Conservation (phyloP, 1,140 invertebrate genomes). For the Campoletis sonorensis region DNA sequence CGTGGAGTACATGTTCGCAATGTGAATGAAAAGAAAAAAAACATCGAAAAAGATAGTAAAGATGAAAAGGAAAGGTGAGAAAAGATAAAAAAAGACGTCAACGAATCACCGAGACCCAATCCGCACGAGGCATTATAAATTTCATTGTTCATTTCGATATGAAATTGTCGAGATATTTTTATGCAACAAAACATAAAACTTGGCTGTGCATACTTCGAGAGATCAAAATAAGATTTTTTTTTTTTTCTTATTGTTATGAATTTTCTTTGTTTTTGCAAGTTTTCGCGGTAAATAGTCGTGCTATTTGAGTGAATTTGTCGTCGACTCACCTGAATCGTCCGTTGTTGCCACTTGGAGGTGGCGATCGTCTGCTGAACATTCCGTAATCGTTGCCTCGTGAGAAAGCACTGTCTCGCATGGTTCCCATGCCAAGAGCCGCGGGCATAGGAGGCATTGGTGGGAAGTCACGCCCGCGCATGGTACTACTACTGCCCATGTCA, state of each 20-base stretch:
- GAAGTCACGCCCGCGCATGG: conserved; percentile 80
- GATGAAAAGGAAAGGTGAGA: too few species aligned
- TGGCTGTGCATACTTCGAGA: too few species aligned
- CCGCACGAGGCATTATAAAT: too few species aligned
- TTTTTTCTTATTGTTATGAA: background rate
- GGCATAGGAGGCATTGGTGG: conserved; percentile 83
- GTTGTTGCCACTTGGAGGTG: conserved; percentile 78
- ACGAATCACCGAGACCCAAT: too few species aligned
- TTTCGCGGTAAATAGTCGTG: background rate
- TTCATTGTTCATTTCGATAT: too few species aligned
- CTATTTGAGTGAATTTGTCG: background rate
- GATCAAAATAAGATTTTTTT: background rate
- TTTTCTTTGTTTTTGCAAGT: background rate
- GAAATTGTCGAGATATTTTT: too few species aligned
- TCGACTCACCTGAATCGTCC: conserved; percentile 76
- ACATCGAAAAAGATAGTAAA: too few species aligned
- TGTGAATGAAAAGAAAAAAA: too few species aligned
- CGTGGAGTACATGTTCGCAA: too few species aligned
- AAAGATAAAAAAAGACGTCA: too few species aligned
- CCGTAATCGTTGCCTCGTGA: conserved; percentile 82
- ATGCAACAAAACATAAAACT: too few species aligned
- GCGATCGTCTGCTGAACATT: conserved; percentile 89
- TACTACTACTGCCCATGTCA: conserved; percentile 78
- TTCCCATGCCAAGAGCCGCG: conserved; percentile 78
- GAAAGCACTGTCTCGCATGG: conserved; percentile 77